Evolutionary conservation across 2,888 invertebrate genomes (phyloP).

Genomic region (Phaedon cochleariae): DNA sequence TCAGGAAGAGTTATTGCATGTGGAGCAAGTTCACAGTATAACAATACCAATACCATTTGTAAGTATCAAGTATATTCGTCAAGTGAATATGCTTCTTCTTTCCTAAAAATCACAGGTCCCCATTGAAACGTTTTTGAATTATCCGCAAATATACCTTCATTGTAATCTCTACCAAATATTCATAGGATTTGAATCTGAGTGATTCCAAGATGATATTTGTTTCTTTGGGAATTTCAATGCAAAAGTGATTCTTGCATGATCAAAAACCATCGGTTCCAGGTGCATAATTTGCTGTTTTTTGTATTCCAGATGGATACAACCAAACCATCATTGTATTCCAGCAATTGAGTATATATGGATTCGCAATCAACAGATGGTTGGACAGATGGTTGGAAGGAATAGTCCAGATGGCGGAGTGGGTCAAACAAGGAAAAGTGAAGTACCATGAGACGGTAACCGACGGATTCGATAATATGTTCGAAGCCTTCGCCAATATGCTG

Average conservation of each 20-base stretch:
- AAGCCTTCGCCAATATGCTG: constrained; percentile 49
- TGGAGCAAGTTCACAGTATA: constrained; percentile 76
- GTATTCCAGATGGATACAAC: constrained; percentile 37
- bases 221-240: no score
- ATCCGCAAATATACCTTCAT: no score
- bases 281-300: no score
- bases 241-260: no score
- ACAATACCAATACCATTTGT: constrained; percentile 54
- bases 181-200: no score
- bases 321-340: constrained; percentile 34
- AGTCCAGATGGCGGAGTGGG: constrained; percentile 70
- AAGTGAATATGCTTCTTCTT: neutral
- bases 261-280: neutral
- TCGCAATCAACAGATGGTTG: constrained; percentile 43
- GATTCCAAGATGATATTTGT: no score
- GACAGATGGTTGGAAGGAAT: constrained; percentile 72
- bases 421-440: constrained; percentile 74
- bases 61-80: neutral
- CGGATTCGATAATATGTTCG: constrained; percentile 66
- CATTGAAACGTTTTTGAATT: no score
- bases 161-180: no score
- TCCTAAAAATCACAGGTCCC: neutral
- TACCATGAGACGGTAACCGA: constrained; percentile 73
- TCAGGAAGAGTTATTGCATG: constrained; percentile 74
- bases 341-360: constrained; percentile 49